phyloP scores from a whole-genome alignment of 2,797 vertebrate species.

The Glossophaga mutica region DNA sequence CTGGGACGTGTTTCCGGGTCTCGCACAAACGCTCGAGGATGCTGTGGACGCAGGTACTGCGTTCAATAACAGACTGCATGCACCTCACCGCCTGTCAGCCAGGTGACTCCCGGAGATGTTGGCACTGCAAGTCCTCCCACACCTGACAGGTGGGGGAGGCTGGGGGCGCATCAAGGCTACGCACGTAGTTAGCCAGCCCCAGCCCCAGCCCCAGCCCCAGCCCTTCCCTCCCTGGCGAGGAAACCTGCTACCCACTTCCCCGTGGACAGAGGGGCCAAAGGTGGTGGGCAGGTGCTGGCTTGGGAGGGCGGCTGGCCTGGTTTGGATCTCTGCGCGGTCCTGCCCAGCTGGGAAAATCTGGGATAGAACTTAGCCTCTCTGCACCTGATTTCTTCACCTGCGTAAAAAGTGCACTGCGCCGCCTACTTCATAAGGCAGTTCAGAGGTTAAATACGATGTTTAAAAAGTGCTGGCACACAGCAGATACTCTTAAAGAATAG shows the following conservation, averaged over 20 bases:
- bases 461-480: not conserved
- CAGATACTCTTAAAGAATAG: not conserved
- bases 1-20: rapidly evolving
- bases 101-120: not conserved
- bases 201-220: not conserved
- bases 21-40: rapidly evolving
- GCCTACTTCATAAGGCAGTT: not conserved
- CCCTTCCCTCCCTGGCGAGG: not conserved
- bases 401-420: not conserved
- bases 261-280: not conserved
- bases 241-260: not conserved
- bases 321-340: not conserved
- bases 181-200: not conserved
- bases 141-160: not conserved
- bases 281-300: not conserved
- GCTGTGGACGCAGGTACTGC: rapidly evolving
- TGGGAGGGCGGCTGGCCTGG: not conserved
- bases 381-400: not conserved
- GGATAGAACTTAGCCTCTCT: not conserved
- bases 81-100: too few species aligned
- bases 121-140: not conserved
- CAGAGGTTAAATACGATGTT: not conserved
- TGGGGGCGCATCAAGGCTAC: not conserved
- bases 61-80: too few species aligned
- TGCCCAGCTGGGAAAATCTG: not conserved